Conservation (phyloP, 1,140 invertebrate genomes). For the Holcopasites calliopsidis region DNA sequence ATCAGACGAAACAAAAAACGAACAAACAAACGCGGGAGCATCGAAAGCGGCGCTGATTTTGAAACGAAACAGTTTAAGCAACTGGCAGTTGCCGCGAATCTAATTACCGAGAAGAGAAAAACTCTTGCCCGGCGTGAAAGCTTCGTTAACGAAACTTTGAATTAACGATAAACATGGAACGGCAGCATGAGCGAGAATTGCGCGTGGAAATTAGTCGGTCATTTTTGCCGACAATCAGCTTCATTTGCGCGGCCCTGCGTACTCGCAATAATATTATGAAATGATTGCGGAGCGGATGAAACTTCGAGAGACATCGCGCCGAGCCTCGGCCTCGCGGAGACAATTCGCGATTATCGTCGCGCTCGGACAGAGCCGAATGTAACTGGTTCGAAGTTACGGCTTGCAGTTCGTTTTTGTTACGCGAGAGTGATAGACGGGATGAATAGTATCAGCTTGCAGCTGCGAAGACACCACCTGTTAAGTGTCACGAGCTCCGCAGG, state of each 20-base stretch:
- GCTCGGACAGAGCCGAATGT: too few relatives aligned
- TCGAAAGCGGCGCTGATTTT: not conserved
- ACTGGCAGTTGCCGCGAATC: not conserved
- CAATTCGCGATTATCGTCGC: not conserved
- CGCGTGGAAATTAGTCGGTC: slow-evolving; percentile 2
- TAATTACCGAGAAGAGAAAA: not conserved
- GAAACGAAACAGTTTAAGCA: not conserved
- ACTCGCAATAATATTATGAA: slow-evolving; percentile 13
- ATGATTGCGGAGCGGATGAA: not conserved
- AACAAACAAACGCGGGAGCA: too few relatives aligned
- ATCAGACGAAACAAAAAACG: too few relatives aligned
- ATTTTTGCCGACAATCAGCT: slow-evolving; percentile 16
- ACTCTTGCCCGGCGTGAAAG: not conserved
- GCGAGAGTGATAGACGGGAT: not conserved
- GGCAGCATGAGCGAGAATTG: too few relatives aligned
- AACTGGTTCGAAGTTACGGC: slow-evolving; percentile 16
- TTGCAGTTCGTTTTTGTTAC: slow-evolving; percentile 27
- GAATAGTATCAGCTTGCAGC: slow-evolving; percentile 29
- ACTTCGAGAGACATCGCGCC: not conserved
- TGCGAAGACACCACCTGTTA: slow-evolving; percentile 53
- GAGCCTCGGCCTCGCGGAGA: not conserved
- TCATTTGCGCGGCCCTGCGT: not conserved
- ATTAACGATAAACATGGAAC: not conserved
- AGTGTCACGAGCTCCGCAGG: slow-evolving; percentile 51
- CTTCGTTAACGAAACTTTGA: slow-evolving; percentile 14